These are phyloP conservation scores for Callithrix jacchus DNA, from an alignment of 2,113 vertebrate genomes.

Conservation along the genomic window DNA sequence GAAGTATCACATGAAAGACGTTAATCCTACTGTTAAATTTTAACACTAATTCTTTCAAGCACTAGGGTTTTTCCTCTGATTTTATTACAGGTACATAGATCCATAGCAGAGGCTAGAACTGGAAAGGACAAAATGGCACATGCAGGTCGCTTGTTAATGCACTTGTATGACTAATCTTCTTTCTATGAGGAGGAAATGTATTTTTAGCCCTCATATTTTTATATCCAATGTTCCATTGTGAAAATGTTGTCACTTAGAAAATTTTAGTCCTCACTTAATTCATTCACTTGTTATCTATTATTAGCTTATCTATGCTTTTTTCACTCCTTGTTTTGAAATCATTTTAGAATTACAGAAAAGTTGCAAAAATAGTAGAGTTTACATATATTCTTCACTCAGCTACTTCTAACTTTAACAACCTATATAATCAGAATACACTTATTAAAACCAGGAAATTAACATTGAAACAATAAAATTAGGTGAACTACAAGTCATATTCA, in stretches of 20 bases:
- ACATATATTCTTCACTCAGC: background rate
- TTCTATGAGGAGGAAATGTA: slow-evolving; percentile 15
- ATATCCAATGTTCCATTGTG: slow-evolving; percentile 8
- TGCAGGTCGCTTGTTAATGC: slow-evolving; percentile 69
- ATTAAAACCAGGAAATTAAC: background rate
- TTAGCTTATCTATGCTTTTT: background rate
- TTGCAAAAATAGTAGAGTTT: slow-evolving; percentile 10
- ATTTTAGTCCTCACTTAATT: background rate
- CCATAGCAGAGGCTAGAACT: slow-evolving; percentile 22
- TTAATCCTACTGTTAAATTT: slow-evolving; percentile 72
- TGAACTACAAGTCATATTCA: background rate
- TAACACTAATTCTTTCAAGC: slow-evolving; percentile 63
- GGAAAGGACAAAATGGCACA: slow-evolving; percentile 55
- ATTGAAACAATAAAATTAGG: background rate
- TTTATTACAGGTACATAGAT: slow-evolving; percentile 47
- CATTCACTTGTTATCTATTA: background rate
- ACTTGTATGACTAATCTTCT: slow-evolving; percentile 22
- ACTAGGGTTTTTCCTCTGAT: slow-evolving; percentile 65
- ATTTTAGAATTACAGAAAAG: slow-evolving; percentile 23
- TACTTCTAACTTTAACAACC: background rate
- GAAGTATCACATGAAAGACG: slow-evolving; percentile 65
- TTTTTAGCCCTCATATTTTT: slow-evolving; percentile 61
- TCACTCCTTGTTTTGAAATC: slow-evolving; percentile 15
- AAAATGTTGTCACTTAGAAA: slow-evolving; percentile 46
- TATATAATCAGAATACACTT: background rate